phyloP scores from a whole-genome alignment of 2,888 invertebrate genomes.

The Xanthia icteritia region DNA sequence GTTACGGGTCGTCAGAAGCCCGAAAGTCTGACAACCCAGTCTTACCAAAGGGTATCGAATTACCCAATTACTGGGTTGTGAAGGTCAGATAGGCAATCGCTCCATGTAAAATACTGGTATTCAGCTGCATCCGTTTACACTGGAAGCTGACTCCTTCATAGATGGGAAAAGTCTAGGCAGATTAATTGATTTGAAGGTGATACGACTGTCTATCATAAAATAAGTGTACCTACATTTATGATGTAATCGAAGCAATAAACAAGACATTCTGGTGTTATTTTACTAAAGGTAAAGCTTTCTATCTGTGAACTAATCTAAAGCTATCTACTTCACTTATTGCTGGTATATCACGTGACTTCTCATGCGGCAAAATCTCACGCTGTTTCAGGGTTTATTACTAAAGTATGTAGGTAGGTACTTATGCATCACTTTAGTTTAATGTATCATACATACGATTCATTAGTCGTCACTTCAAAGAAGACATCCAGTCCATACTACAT shows the following conservation, averaged over 20 bases:
- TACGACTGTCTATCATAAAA: neutral
- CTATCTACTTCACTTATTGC: slow-evolving; percentile 25
- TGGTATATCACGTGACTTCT: slow-evolving; percentile 16
- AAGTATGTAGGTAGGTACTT: neutral
- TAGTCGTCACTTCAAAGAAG: neutral
- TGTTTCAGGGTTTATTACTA: slow-evolving; percentile 20
- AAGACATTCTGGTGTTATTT: slow-evolving; percentile 6
- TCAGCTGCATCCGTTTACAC: too few relatives aligned
- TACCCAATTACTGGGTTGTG: neutral
- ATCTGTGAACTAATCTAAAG: slow-evolving; percentile 23
- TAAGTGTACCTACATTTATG: neutral
- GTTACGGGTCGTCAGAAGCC: too few relatives aligned
- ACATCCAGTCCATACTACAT: too few relatives aligned
- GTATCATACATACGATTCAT: neutral
- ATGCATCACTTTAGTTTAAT: slow-evolving; percentile 15
- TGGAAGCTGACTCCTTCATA: too few relatives aligned
- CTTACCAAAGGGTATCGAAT: neutral
- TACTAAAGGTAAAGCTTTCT: neutral
- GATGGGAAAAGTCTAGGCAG: neutral
- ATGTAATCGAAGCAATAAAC: neutral
- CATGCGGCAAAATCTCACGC: slow-evolving; percentile 24
- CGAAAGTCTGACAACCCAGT: too few relatives aligned
- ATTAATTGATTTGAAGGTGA: neutral
- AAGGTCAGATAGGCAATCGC: neutral
- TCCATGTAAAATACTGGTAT: too few relatives aligned